Evolutionary conservation across 1,140 invertebrate species (phyloP).

Genomic region (Brachionus asplanchnoidis): DNA sequence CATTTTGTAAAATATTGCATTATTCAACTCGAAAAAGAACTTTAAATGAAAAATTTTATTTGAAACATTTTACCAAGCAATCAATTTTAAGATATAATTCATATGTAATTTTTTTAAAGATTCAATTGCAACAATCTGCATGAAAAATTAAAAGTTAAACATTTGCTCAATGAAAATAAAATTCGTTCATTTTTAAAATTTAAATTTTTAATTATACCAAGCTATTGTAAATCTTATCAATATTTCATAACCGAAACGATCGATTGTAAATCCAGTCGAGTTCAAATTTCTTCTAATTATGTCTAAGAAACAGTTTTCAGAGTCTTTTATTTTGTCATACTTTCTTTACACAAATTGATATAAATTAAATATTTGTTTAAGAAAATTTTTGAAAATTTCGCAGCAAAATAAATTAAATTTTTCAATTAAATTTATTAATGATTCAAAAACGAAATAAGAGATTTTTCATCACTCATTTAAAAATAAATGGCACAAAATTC

Average conservation of each 20-base stretch:
- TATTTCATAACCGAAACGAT: not conserved
- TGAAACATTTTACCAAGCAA: too few relatives aligned
- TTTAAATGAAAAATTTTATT: too few relatives aligned
- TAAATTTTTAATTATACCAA: too few relatives aligned
- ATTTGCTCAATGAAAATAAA: too few relatives aligned
- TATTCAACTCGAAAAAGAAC: too few relatives aligned
- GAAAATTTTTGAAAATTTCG: not conserved
- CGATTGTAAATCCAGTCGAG: not conserved
- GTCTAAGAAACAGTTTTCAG: not conserved
- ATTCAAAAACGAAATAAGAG: not conserved
- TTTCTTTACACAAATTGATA: not conserved
- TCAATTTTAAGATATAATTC: too few relatives aligned
- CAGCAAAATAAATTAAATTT: not conserved
- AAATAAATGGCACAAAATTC: not conserved
- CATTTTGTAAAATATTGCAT: too few relatives aligned
- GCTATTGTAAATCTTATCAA: not conserved
- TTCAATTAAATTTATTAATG: not conserved
- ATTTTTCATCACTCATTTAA: not conserved
- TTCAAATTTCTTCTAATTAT: not conserved
- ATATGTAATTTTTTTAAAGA: too few relatives aligned
- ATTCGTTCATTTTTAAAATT: too few relatives aligned
- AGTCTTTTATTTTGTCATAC: not conserved
- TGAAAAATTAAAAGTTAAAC: too few relatives aligned
- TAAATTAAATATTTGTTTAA: not conserved
- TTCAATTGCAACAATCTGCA: too few relatives aligned